Evolutionary conservation across 2,888 invertebrate genomes (phyloP).

Genomic region (Caenorhabditis japonica): DNA sequence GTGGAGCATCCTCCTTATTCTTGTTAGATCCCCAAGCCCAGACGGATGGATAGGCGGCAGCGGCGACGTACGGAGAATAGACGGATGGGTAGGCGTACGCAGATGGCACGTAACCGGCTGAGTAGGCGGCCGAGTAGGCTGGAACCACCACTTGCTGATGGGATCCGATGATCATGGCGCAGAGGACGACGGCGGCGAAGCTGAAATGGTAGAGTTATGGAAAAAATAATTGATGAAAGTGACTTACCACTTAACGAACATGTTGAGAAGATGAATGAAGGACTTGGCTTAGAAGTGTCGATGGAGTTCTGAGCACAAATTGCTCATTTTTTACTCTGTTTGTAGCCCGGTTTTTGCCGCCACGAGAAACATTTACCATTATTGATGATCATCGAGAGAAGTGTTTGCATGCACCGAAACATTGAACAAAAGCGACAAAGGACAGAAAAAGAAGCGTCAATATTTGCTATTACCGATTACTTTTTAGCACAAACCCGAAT

Average conservation of each 20-base stretch:
- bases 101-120: slow-evolving; percentile 43
- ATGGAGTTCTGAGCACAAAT: too few relatives aligned
- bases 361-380: too few relatives aligned
- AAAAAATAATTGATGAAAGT: too few relatives aligned
- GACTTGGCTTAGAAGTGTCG: too few relatives aligned
- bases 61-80: slow-evolving; percentile 46
- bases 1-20: slow-evolving; percentile 39
- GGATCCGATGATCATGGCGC: slow-evolving; percentile 45
- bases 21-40: slow-evolving; percentile 51
- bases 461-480: slow-evolving; percentile 13
- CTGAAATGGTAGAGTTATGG: slow-evolving; percentile 10
- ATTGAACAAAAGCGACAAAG: too few relatives aligned
- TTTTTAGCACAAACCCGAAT: slow-evolving; percentile 1
- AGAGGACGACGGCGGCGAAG: slow-evolving; percentile 44
- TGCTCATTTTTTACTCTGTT: too few relatives aligned
- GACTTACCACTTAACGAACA: too few relatives aligned
- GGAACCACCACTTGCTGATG: slow-evolving; percentile 40
- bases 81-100: slow-evolving; percentile 42
- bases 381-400: too few relatives aligned
- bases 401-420: too few relatives aligned
- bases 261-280: too few relatives aligned
- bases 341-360: too few relatives aligned
- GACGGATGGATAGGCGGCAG: slow-evolving; percentile 42
- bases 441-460: slow-evolving; percentile 3
- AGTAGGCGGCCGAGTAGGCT: slow-evolving; percentile 43